These are phyloP conservation scores for Keiferia lycopersicella DNA, from an alignment of 2,888 invertebrate species.

Conservation along the genomic window DNA sequence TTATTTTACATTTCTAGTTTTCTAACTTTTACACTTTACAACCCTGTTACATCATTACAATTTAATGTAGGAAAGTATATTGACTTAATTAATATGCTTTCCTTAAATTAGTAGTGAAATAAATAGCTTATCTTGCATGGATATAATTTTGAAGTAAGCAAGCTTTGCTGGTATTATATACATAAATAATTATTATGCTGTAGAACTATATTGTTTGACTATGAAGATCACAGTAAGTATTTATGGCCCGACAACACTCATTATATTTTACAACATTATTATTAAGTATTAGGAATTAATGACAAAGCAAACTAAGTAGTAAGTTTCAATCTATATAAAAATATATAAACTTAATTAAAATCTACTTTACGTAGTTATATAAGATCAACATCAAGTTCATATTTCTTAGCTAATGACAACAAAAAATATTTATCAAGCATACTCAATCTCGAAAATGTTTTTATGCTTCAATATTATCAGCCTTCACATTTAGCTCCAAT, in stretches of 20 bases:
- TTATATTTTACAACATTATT: background rate
- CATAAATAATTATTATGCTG: background rate
- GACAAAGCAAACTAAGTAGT: background rate
- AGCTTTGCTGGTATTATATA: background rate
- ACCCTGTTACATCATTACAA: constrained; percentile 57
- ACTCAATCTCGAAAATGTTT: background rate
- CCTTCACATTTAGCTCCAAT: background rate
- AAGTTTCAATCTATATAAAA: background rate
- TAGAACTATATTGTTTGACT: constrained; percentile 30
- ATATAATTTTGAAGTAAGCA: background rate
- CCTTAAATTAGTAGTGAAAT: constrained; percentile 4
- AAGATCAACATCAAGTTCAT: too few relatives aligned
- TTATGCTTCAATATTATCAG: background rate
- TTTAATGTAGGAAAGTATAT: constrained; percentile 40
- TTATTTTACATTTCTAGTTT: constrained; percentile 57
- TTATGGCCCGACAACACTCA: constrained; percentile 28
- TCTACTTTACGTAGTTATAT: background rate
- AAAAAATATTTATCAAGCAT: background rate
- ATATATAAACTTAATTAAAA: background rate
- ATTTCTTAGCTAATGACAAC: too few relatives aligned
- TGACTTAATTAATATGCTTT: constrained; percentile 10
- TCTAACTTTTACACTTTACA: constrained; percentile 48
- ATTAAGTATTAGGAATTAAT: background rate
- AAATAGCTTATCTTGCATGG: constrained; percentile 9
- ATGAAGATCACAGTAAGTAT: constrained; percentile 35